Conservation (phyloP, 1,140 invertebrate species). For the Listronotus bonariensis region DNA sequence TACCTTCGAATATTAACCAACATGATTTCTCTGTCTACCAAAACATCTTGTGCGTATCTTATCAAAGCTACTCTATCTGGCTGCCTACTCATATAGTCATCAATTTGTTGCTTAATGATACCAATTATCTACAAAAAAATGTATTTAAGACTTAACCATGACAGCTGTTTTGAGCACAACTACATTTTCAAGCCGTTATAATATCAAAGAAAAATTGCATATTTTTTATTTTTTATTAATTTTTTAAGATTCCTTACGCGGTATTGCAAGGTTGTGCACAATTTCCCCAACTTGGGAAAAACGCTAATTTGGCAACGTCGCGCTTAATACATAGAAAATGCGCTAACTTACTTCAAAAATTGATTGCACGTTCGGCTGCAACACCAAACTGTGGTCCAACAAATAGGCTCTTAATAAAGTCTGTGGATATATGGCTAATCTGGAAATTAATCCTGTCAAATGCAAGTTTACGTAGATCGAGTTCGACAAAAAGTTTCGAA, state of each 20-base stretch:
- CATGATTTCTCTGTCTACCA: constrained; percentile 77
- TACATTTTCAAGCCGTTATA: no score
- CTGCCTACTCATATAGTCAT: constrained; percentile 74
- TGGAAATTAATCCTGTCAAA: constrained; percentile 84
- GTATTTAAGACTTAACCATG: no score
- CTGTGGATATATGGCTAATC: constrained; percentile 85
- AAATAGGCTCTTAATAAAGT: constrained; percentile 85
- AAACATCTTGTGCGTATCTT: constrained; percentile 73
- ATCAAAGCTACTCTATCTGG: constrained; percentile 71
- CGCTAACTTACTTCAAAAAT: constrained; percentile 77
- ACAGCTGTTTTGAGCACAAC: no score
- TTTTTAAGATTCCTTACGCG: no score
- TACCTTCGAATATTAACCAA: constrained; percentile 67
- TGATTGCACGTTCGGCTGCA: constrained; percentile 88
- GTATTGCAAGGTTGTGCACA: no score
- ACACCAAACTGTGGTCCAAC: constrained; percentile 82
- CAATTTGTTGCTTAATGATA: constrained; percentile 82
- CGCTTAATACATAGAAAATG: no score
- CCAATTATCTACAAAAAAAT: constrained; percentile 50
- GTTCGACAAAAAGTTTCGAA: constrained; percentile 85
- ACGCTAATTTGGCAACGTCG: no score
- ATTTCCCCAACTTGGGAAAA: no score
- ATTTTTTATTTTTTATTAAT: constrained; percentile 15
- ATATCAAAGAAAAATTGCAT: no score
- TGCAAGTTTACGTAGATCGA: constrained; percentile 87